Conservation (phyloP, 1,140 invertebrate species). For the Megathymus violae region DNA sequence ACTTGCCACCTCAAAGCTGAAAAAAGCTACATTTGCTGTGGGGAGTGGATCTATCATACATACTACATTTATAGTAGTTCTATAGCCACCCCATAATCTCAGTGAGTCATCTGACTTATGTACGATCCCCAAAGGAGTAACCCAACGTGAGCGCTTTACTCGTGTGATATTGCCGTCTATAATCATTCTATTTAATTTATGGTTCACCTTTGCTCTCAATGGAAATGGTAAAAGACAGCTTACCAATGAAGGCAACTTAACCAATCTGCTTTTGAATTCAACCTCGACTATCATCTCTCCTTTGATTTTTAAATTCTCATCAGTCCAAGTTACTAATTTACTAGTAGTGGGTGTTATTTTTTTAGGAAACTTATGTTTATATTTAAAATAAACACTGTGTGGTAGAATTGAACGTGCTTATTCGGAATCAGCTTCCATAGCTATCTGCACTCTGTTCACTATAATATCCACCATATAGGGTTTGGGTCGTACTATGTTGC, state of each 20-base stretch:
- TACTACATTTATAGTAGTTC: conserved; percentile 37
- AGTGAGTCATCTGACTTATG: conserved; percentile 37
- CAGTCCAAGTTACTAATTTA: conserved; percentile 37
- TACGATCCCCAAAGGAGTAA: conserved; percentile 38
- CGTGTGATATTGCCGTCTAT: conserved; percentile 45
- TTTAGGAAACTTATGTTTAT: conserved; percentile 13
- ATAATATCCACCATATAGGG: conserved; percentile 19
- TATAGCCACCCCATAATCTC: conserved; percentile 40
- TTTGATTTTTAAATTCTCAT: conserved; percentile 31
- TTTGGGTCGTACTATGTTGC: neutral
- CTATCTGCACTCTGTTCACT: conserved; percentile 22
- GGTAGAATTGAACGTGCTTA: conserved; percentile 36
- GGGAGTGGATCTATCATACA: conserved; percentile 30
- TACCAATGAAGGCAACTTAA: conserved; percentile 34
- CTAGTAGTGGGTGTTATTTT: conserved; percentile 15
- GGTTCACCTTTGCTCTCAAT: conserved; percentile 61
- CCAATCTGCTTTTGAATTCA: conserved; percentile 19
- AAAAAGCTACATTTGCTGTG: conserved; percentile 32
- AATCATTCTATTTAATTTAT: conserved; percentile 66
- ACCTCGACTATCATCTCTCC: conserved; percentile 28
- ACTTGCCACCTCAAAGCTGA: conserved; percentile 24
- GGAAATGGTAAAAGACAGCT: conserved; percentile 61
- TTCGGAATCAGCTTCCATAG: conserved; percentile 38
- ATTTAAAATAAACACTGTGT: conserved; percentile 20
- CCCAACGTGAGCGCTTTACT: conserved; percentile 37